These are phyloP conservation scores for human (Homo sapiens) DNA, from an alignment of 2,113 vertebrate species.

Conservation along the genomic window DNA sequence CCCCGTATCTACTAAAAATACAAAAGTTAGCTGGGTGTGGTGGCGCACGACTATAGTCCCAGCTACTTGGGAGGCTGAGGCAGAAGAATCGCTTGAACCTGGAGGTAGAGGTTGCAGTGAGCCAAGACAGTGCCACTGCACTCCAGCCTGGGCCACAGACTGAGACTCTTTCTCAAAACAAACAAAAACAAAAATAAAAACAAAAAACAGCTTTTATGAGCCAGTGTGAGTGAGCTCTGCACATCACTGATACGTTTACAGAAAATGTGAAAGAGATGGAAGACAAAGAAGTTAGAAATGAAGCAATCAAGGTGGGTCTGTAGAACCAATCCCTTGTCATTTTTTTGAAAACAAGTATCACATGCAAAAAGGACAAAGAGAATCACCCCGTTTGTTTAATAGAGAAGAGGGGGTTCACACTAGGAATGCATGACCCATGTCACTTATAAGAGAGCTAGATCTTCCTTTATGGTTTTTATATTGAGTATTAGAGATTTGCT, in stretches of 20 bases:
- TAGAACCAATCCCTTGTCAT: too few species aligned
- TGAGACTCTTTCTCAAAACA: too few species aligned
- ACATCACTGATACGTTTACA: accelerated
- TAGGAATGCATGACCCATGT: not conserved
- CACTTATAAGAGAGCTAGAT: not conserved
- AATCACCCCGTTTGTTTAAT: accelerated
- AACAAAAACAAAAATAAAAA: too few species aligned
- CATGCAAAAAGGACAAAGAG: not conserved
- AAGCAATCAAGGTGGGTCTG: not conserved
- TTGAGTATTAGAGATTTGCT: not conserved
- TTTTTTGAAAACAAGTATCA: not conserved
- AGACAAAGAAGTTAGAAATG: not conserved
- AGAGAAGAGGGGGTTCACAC: not conserved
- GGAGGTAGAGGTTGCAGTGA: too few species aligned
- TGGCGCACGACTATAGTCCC: too few species aligned
- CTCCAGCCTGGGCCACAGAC: too few species aligned
- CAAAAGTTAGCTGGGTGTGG: too few species aligned
- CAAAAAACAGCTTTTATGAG: not conserved
- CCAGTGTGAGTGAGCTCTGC: not conserved
- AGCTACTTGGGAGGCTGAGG: too few species aligned
- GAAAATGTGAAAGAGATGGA: not conserved
- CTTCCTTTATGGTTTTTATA: not conserved
- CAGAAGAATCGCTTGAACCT: too few species aligned
- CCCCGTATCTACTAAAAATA: too few species aligned
- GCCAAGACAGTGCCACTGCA: too few species aligned